Conservation (phyloP, 2,113 vertebrate species). For the Aspidoscelis tigris region DNA sequence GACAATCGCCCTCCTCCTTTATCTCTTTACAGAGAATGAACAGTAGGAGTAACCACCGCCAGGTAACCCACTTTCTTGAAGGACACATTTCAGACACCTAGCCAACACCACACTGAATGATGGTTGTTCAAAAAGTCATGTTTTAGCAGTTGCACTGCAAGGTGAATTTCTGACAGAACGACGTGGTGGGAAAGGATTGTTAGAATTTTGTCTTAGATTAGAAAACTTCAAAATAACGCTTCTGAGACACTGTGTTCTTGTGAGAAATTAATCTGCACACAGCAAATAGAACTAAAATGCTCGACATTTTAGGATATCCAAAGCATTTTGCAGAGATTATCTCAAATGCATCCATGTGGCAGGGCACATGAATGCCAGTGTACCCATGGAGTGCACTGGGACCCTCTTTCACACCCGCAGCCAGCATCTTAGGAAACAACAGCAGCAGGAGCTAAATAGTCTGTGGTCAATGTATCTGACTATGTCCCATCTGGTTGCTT, state of each 20-base stretch:
- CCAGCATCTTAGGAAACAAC: too few relatives aligned
- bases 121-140: not conserved
- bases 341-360: not conserved
- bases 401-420: too few relatives aligned
- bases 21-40: slow-evolving; percentile 48
- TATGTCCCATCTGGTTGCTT: too few relatives aligned
- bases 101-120: not conserved
- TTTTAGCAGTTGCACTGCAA: not conserved
- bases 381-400: too few relatives aligned
- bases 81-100: slow-evolving; percentile 17
- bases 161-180: not conserved
- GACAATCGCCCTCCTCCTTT: slow-evolving; percentile 55
- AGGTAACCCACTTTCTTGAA: slow-evolving; percentile 49
- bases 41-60: slow-evolving; percentile 37
- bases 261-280: not conserved
- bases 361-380: too few relatives aligned
- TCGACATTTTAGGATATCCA: not conserved
- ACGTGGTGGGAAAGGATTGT: not conserved
- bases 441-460: too few relatives aligned
- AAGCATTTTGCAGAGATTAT: not conserved
- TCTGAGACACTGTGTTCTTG: not conserved
- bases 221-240: not conserved
- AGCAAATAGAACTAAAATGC: not conserved
- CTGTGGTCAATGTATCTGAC: too few relatives aligned
- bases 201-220: not conserved